Evolutionary conservation across 2,888 invertebrate genomes (phyloP), one percentile per base, ranked within the genome.

Genomic region (Yponomeuta plumbellus): DNA sequence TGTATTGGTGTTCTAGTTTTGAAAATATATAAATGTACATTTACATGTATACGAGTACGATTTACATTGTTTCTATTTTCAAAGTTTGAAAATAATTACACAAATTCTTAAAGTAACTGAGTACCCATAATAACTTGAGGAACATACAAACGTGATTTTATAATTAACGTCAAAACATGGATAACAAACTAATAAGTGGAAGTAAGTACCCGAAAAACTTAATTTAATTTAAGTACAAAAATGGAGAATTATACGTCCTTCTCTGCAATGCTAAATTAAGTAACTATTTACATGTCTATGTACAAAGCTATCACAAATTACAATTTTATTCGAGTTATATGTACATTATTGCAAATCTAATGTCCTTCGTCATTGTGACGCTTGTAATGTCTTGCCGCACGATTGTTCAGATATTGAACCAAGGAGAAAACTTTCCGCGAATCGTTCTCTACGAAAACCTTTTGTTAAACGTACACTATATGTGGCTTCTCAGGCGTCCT

Each of bases 391-490:
- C 78, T 77, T 72, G 73, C 70, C 68, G 67, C 69, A 69, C 71
- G 69, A 66, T 68, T 74, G 76, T 80, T 81, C 74, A 77, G 79
- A 79, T 77, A 79, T 77, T 79, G 75, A 76, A 83, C 80, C 80
- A 83, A 84, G 80, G 80, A 80, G 23, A 77, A 80, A 81, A 79
- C 81, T 80, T 80, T 82, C 77, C 71, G 74, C 75, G 76, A 84
- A 85, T 81, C 81, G 86, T 87, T 81, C 81, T 80, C 83, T 80
- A 81, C 80, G 73, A 79, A 83, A 82, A 85, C 81, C 80, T 84
- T 88, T 79, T 88, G 91, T 91, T 92, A 92, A 76, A 92, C 92
- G 75, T 92, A 92, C 83, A 92, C 92, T 87, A 92, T 92, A 83
- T 92, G 92, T 69, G 92, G 92, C 80, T 92, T 91, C 75, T 92